phyloP scores from a whole-genome alignment of 2,888 invertebrate genomes.

The Leptinotarsa haldemani region DNA sequence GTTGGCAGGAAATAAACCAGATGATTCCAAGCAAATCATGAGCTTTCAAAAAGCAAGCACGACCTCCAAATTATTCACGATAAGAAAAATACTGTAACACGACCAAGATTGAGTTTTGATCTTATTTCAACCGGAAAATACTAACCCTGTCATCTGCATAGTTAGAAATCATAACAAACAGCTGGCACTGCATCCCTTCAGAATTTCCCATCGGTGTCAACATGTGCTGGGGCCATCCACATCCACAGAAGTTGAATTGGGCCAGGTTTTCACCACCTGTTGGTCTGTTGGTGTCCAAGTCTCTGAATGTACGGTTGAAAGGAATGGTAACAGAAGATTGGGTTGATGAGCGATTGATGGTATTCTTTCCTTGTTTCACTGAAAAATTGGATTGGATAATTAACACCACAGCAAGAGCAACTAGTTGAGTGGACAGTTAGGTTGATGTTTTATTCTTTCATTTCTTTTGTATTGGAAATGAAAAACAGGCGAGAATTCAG shows the following conservation, averaged over 20 bases:
- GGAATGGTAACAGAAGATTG: constrained; percentile 87
- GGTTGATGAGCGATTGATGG: constrained; percentile 73
- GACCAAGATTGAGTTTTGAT: no score
- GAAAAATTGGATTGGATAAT: constrained; percentile 38
- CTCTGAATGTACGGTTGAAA: constrained; percentile 83
- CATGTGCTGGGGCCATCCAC: constrained; percentile 90
- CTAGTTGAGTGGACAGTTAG: no score
- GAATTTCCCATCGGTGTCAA: constrained; percentile 78
- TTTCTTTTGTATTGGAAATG: no score
- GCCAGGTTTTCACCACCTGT: constrained; percentile 68
- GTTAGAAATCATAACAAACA: constrained; percentile 84
- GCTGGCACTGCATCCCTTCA: constrained; percentile 74
- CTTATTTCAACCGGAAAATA: neutral
- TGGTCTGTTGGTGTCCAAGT: constrained; percentile 74
- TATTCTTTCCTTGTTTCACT: constrained; percentile 78
- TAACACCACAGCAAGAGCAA: no score
- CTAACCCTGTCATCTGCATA: constrained; percentile 75
- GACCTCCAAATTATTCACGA: no score
- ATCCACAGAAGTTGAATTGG: constrained; percentile 85
- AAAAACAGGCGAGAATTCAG: no score
- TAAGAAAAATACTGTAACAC: no score
- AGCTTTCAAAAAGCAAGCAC: no score
- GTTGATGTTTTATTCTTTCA: no score
- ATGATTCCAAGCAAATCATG: no score
- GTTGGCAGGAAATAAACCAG: no score